A percentile compares a stretch with the other conserved stretches of the same genome.
These are phyloP conservation scores for Malacoctenus gilli DNA, from an alignment of 2,797 vertebrate genomes.

Conservation along the genomic window DNA sequence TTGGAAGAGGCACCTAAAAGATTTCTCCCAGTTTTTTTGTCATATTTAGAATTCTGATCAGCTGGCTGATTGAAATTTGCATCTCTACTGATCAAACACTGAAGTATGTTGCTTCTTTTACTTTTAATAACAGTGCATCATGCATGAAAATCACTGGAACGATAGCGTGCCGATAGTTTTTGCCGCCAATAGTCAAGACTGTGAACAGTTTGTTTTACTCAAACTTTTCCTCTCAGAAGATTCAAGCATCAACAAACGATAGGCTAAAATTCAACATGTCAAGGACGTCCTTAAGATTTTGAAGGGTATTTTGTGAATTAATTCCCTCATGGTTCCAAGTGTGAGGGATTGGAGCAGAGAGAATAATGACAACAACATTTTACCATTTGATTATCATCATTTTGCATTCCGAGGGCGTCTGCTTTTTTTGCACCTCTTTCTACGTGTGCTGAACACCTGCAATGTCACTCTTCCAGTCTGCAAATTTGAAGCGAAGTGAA, in stretches of 20 bases:
- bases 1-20: too few species aligned
- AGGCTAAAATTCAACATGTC: conserved; percentile 15
- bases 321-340: conserved; percentile 23
- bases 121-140: too few species aligned
- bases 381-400: conserved; percentile 23
- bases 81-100: neutral
- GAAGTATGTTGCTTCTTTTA: conserved; percentile 1
- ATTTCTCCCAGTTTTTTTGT: neutral
- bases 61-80: neutral
- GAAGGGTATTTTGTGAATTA: conserved; percentile 17
- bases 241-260: conserved; percentile 10
- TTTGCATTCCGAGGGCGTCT: conserved; percentile 24
- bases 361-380: conserved; percentile 11
- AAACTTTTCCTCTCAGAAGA: conserved; percentile 8
- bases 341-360: conserved; percentile 7
- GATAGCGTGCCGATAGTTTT: neutral
- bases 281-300: conserved; percentile 29
- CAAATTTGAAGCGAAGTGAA: too few species aligned
- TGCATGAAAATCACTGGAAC: too few species aligned
- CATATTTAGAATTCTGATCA: too few species aligned
- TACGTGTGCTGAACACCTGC: neutral
- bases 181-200: neutral
- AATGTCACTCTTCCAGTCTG: conserved; percentile 16
- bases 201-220: neutral
- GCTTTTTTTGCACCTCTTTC: conserved; percentile 1